Evolutionary conservation across 2,888 invertebrate species (phyloP), one percentile per base, ranked within the genome.

Genomic region (Baronia brevicornis): DNA sequence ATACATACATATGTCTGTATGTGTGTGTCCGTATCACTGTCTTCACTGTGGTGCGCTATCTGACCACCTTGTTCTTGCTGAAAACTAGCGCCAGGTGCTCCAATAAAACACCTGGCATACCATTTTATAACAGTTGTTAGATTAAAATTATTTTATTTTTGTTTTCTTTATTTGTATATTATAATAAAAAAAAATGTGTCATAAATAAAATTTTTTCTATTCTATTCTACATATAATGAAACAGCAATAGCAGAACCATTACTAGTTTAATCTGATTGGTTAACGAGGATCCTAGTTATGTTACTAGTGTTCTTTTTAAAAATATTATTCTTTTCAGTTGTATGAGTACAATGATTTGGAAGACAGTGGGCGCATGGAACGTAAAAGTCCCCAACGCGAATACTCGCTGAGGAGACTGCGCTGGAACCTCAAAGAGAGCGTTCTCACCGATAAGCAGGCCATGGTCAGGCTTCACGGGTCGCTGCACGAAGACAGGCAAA

Each of bases 301-400:
- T 7, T 5, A 11, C 10, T 12, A 2, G 6, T 11, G 11, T 30
- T 24, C 6, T 17, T n/a, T n/a, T n/a, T n/a, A n/a, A n/a, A n/a
- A n/a, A n/a, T n/a, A 5, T 27, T 9, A 10, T 27, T 6, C 22
- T 15, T 65, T 62, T 2, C 58, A 89, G 89, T 48, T 89, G 18
- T 79, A 82, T 49, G 87, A 89, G 49, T 90, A 87, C 55, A 73
- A 89, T 33, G 90, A 90, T 50, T 33, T 78, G 1, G 65, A 82
- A 11, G 86, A 89, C 54, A 72, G 66, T 1, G 89, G 79, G 0
- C 47, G 58, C 31, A 56, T 72, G 3, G 57, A 60, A 21, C 60
- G 65, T 30, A 45, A 46, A 4, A 53, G 53, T 9, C 64, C 74
- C 2, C 63, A 75, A 9, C 64, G 57, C n/a, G 43, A 50, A 17